These are phyloP conservation scores for Tupaia chinensis DNA, from an alignment of 2,113 vertebrate genomes.

Conservation along the genomic window DNA sequence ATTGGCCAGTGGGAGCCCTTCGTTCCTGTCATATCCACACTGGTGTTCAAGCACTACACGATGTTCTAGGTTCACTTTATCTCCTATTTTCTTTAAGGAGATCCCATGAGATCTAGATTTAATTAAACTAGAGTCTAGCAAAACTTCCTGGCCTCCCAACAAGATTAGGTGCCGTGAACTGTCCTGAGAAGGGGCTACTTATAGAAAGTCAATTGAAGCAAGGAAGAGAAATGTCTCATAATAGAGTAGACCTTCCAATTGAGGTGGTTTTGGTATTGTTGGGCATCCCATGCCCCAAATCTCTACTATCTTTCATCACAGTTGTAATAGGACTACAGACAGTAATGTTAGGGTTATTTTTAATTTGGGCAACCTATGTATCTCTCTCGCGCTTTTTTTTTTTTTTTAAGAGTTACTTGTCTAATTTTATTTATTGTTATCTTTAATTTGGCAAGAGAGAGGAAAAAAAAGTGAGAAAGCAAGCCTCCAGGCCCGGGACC, in stretches of 20 bases:
- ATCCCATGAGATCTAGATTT: background rate
- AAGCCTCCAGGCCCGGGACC: no score
- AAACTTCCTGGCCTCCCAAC: background rate
- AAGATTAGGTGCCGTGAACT: background rate
- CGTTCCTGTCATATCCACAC: background rate
- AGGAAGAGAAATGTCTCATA: background rate
- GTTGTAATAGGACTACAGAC: background rate
- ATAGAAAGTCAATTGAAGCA: background rate
- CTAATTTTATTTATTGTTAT: no score
- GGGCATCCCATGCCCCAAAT: background rate
- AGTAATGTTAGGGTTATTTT: background rate
- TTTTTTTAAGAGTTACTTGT: no score
- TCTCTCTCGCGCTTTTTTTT: background rate
- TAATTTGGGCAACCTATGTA: background rate
- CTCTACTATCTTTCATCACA: background rate
- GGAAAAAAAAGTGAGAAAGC: no score
- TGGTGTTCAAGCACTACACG: background rate
- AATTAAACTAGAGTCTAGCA: background rate
- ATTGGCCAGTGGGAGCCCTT: background rate
- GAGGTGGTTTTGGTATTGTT: background rate
- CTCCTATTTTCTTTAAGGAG: slow-evolving; percentile 1
- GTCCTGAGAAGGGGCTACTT: background rate
- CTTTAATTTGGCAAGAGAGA: no score
- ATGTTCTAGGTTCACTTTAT: background rate
- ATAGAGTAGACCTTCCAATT: background rate